phyloP scores from a whole-genome alignment of 2,113 vertebrate genomes.

The Colinus virginianus region DNA sequence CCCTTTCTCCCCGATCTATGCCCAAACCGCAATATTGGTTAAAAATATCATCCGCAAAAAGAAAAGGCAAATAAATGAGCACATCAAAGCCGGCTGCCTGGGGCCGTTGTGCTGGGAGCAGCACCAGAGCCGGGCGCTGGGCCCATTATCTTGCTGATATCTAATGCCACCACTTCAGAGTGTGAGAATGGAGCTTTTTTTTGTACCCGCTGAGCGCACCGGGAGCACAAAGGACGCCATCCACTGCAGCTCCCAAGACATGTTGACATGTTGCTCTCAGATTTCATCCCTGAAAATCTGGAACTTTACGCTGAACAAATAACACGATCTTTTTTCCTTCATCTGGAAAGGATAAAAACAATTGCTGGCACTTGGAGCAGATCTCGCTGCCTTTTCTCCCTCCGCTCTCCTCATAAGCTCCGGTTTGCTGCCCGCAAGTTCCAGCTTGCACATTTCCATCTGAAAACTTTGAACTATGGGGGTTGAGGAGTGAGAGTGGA shows the following conservation, averaged over 20 bases:
- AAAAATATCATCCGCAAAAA: constrained; percentile 74
- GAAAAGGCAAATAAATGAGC: constrained; percentile 72
- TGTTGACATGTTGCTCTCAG: constrained; percentile 75
- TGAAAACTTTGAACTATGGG: constrained; percentile 68
- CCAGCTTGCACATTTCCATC: constrained; percentile 68
- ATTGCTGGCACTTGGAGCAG: constrained; percentile 71
- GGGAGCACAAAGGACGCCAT: constrained; percentile 79
- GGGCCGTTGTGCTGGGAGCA: constrained; percentile 69
- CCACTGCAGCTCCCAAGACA: constrained; percentile 72
- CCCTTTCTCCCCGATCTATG: background rate
- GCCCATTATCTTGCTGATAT: constrained; percentile 78
- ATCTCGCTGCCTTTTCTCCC: constrained; percentile 41
- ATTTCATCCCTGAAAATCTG: constrained; percentile 83
- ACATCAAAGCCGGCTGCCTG: constrained; percentile 75
- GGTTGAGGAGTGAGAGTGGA: background rate
- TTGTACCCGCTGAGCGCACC: constrained; percentile 61
- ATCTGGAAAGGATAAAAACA: constrained; percentile 72
- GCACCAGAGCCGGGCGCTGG: constrained; percentile 62
- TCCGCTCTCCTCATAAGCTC: constrained; percentile 60
- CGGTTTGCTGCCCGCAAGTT: constrained; percentile 65
- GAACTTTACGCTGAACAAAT: constrained; percentile 77
- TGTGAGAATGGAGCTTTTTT: constrained; percentile 76
- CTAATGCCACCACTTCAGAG: constrained; percentile 77
- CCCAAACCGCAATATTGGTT: constrained; percentile 30
- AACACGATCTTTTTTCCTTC: constrained; percentile 78